Base-by-base conservation (phyloP, 2,113 vertebrate species). In the Phycodurus eques region DNA sequence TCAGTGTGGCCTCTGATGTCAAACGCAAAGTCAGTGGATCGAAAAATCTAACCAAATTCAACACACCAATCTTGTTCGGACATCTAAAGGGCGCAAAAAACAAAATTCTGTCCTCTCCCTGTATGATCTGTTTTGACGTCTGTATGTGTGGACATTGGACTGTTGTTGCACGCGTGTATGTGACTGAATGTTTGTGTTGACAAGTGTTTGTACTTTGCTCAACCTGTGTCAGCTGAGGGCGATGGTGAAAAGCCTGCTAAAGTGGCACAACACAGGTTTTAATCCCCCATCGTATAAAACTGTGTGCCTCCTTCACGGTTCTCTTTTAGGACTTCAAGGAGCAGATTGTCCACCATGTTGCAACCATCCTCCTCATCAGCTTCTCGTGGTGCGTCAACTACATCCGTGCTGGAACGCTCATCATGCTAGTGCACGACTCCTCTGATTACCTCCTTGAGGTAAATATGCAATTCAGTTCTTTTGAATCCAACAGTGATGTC, bases 331-430 rank as follows among this genome's bases (percentile, higher is more conserved):
- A 98, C 70, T 99, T 98, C 79, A 97, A 95, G 56, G 96, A 98
- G 67, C 96, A 99, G 82, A 93, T 99, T 60, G 92, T 98, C 83
- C 97, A 98, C 90, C 96, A 98, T 0, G 93, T 99, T 0, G 95
- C 96, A 56, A 98, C 97, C 62, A 98, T 99, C 87, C 91, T 95
- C 70, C 94, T 99, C 84, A 95, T 99, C 85, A 96, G 95, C 84
- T 99, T 99, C 90, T 99, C 97, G 72, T 99, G 96, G 96, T 96
- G 94, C 35, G 94, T 95, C 72, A 98, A 97, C 83, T 98, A 98
- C 76, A 92, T 98, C 81, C 94, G 96, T 0, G 96, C 95, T 0
- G 97, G 97, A 68, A 99, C 97, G 0, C 93, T 99, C 49, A 94
- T 99, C 90, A 95, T 99, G 96, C 94, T 95, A 49, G 87, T 98